A percentile compares a stretch with the other conserved stretches of the same genome.
Conservation (phyloP, 2,797 vertebrate species). For the Pristis pectinata region DNA sequence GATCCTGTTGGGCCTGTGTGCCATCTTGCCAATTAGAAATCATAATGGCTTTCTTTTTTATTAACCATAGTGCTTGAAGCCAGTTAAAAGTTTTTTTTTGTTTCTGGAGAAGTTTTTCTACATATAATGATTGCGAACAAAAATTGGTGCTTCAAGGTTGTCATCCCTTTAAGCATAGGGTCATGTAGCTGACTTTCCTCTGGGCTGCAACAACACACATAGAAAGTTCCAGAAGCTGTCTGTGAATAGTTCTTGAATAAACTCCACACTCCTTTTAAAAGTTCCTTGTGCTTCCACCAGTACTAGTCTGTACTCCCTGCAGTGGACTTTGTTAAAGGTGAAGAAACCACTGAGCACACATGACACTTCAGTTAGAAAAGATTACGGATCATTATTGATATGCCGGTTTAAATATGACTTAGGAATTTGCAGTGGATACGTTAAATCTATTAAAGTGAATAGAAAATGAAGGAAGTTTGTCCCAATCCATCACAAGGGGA, state of each 20-base stretch:
- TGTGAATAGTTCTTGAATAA: no score
- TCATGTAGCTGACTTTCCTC: no score
- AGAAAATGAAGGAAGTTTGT: neutral
- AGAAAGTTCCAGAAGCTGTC: no score
- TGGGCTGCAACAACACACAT: no score
- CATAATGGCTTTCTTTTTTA: neutral
- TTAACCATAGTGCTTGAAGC: neutral
- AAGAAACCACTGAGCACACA: no score
- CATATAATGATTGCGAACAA: no score
- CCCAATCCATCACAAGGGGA: neutral
- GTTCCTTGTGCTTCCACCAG: no score
- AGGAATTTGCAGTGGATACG: neutral
- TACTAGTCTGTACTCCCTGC: no score
- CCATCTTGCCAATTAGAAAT: neutral
- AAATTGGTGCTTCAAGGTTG: no score
- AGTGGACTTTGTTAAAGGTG: no score
- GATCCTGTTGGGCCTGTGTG: neutral
- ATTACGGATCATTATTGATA: neutral
- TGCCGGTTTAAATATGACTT: neutral
- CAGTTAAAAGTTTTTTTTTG: neutral
- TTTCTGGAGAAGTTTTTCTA: neutral
- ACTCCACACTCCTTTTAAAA: no score
- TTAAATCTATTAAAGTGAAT: neutral
- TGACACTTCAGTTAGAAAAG: neutral
- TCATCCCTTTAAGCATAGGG: no score